Evolutionary conservation across 35 echinoderm and acorn worm genomes (phyloP).

Genomic region (Lytechinus pictus): DNA sequence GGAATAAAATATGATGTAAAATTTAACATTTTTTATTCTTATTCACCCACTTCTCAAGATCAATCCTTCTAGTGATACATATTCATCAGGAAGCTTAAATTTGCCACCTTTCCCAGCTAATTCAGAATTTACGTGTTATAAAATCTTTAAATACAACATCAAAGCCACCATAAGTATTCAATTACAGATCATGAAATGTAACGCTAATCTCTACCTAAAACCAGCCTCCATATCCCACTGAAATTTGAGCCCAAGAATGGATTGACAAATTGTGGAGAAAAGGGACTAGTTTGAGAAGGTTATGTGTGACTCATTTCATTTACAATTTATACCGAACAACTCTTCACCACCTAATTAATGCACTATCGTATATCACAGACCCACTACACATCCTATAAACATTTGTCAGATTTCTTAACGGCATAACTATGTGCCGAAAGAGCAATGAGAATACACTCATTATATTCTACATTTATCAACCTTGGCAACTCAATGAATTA

Average conservation of each 20-base stretch:
- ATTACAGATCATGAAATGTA: neutral
- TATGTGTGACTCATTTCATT: neutral
- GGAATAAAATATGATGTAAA: no score
- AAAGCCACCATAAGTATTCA: neutral
- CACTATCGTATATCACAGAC: neutral
- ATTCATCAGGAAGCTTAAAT: neutral
- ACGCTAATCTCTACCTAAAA: neutral
- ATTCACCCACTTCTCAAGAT: neutral
- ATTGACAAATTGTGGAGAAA: neutral
- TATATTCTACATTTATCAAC: neutral
- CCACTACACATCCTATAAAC: neutral
- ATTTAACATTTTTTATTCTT: neutral
- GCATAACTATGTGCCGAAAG: neutral
- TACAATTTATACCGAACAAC: neutral
- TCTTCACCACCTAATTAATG: neutral
- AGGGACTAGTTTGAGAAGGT: neutral
- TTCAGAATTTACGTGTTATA: neutral
- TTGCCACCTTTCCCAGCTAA: neutral
- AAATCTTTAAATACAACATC: neutral
- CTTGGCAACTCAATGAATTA: neutral
- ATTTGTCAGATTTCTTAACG: neutral
- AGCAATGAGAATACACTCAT: neutral
- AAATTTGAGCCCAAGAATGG: constrained; percentile 2
- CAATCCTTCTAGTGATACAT: neutral
- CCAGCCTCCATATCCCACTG: neutral